phyloP scores from a whole-genome alignment of 2,797 vertebrate species.

The Natrix natrix region DNA sequence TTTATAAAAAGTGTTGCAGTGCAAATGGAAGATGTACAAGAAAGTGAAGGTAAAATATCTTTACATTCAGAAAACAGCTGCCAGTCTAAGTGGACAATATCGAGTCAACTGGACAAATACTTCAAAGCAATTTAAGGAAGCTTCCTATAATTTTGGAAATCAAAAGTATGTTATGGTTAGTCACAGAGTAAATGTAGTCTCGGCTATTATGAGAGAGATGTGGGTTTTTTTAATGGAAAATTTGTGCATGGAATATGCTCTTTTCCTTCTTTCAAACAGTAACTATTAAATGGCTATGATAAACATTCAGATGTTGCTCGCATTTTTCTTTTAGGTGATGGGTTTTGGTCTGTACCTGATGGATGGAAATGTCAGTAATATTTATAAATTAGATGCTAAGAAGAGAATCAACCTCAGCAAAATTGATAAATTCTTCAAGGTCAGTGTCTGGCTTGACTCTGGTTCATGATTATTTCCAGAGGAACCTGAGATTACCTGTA shows the following conservation, averaged over 20 bases:
- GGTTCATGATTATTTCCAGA: slow-evolving; percentile 9
- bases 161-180: background rate
- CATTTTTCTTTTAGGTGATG: slow-evolving; percentile 76
- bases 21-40: background rate
- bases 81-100: background rate
- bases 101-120: background rate
- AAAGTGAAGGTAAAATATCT: background rate
- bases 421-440: slow-evolving; percentile 90
- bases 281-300: background rate
- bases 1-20: background rate
- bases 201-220: background rate
- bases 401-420: slow-evolving; percentile 89
- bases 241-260: background rate
- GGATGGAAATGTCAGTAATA: slow-evolving; percentile 89
- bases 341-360: slow-evolving; percentile 88
- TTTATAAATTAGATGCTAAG: slow-evolving; percentile 88
- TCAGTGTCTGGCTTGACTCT: slow-evolving; percentile 59
- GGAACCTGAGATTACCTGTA: background rate
- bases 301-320: slow-evolving; percentile 6
- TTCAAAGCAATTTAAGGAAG: background rate
- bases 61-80: background rate
- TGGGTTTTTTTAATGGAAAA: background rate
- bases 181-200: background rate
- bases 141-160: background rate
- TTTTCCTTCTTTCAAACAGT: background rate